A percentile compares a stretch with the other conserved stretches of the same genome.
These are phyloP conservation scores for Caenorhabditis plicata DNA, from an alignment of 2,888 invertebrate genomes.

Conservation along the genomic window DNA sequence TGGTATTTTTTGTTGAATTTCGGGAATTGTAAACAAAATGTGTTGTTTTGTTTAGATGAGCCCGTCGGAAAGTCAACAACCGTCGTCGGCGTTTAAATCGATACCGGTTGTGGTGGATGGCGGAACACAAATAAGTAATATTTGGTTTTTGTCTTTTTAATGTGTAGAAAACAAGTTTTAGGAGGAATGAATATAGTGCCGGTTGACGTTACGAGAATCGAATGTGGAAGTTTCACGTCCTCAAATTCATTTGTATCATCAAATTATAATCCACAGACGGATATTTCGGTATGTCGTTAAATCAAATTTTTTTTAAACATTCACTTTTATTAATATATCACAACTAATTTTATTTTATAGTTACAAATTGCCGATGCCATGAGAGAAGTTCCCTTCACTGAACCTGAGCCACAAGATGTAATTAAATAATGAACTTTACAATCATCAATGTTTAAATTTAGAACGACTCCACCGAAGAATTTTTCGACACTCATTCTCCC, in stretches of 20 bases:
- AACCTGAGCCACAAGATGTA: neutral
- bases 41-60: neutral
- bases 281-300: slow-evolving; percentile 1
- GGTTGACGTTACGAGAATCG: slow-evolving; percentile 37
- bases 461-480: slow-evolving; percentile 10
- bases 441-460: too few species aligned
- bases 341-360: slow-evolving; percentile 8
- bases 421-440: too few species aligned
- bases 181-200: slow-evolving; percentile 8
- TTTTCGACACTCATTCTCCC: slow-evolving; percentile 30
- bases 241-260: slow-evolving; percentile 13
- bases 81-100: slow-evolving; percentile 20
- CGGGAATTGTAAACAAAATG: neutral
- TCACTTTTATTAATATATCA: slow-evolving; percentile 44
- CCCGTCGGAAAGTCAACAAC: neutral
- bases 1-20: slow-evolving; percentile 17
- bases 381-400: slow-evolving; percentile 17
- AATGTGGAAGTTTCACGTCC: slow-evolving; percentile 32
- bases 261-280: neutral
- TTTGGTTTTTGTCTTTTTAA: neutral
- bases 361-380: slow-evolving; percentile 48
- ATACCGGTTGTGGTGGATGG: slow-evolving; percentile 39
- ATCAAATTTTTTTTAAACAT: neutral
- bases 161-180: slow-evolving; percentile 5
- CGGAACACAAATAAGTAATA: slow-evolving; percentile 32